Base-by-base conservation (phyloP, 2,888 invertebrate genomes). In the Philopedon plagiatum region DNA sequence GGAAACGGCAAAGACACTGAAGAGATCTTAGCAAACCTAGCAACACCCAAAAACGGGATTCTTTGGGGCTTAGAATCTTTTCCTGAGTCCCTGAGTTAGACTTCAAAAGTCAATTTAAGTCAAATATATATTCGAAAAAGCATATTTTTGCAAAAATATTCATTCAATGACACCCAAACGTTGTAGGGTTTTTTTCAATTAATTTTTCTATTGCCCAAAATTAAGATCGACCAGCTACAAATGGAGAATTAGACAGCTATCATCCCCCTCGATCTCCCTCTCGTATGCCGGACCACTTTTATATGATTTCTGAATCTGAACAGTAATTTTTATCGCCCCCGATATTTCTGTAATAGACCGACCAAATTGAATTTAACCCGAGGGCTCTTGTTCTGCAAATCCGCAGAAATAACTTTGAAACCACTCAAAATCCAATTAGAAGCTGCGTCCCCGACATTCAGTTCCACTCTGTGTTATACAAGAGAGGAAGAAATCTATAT, bases 341-440 rank as follows among this genome's bases (percentile, higher is more conserved):
- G 58, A 41, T 71, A 63, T 65, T 65, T 58, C 56, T 65, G 65
- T 71, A 71, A 71, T 71, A 64, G 71, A 71, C 57, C 71, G 71
- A 60, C 71, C 62, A 65, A 71, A 71, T 71, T 71, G 34, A 71
- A 71, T 71, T 71, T 71, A 54, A 41, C 65, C 46, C 49, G n/a
- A 46, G 64, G 69, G 57, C 46, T 34, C 62, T 54, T 34, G 32
- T 37, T 56, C 37, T 21, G 46, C 18, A 70, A 63, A 70, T 70
- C 64, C 46, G 39, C 46, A 56, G 68, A 54, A 61, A 51, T 60
- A 60, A 56, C 57, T 18, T 32, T 60, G 51, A 51, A 54, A 60
- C 64, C 70, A 64, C 62, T 70, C 64, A 58, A 70, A 70, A 64
- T 57, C 64, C 64, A 64, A 70, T 70, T 70, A 70, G 11, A 9